Percentiles rank a stretch among this genome's conserved stretches.
phyloP scores from a whole-genome alignment of 1,140 invertebrate genomes.

The Plectus sambesii region DNA sequence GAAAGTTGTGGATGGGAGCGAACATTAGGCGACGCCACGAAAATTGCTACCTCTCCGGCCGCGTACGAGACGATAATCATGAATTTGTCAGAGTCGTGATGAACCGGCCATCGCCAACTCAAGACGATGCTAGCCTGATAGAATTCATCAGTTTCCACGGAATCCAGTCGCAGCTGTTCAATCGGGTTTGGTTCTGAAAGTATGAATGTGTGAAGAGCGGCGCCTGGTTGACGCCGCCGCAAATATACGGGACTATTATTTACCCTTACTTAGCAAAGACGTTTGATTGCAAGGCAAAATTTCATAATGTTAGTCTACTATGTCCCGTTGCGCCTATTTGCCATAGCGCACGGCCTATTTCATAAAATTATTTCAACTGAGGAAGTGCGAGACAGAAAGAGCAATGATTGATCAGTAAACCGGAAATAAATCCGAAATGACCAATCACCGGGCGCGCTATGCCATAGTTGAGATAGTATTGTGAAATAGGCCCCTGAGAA shows the following conservation, averaged over 20 bases:
- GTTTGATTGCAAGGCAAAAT: no score
- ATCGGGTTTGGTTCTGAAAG: constrained; percentile 30
- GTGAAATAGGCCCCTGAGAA: no score
- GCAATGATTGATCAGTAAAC: not conserved
- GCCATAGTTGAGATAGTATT: no score
- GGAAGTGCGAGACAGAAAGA: constrained; percentile 8
- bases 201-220: no score
- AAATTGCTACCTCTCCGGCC: constrained; percentile 30
- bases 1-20: not conserved
- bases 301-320: no score
- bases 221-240: no score
- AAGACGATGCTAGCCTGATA: constrained; percentile 31
- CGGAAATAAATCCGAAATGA: constrained; percentile 5
- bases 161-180: constrained; percentile 22
- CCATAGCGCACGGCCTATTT: no score
- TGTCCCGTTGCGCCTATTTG: no score
- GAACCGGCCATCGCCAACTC: constrained; percentile 28
- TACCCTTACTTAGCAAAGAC: no score
- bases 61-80: constrained; percentile 33
- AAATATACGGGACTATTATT: no score
- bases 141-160: constrained; percentile 31
- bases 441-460: constrained; percentile 1
- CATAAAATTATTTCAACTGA: no score
- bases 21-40: constrained; percentile 7
- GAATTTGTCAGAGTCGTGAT: constrained; percentile 29